Base-by-base conservation (phyloP, 2,888 invertebrate genomes). In the Nymphalis urticae region DNA sequence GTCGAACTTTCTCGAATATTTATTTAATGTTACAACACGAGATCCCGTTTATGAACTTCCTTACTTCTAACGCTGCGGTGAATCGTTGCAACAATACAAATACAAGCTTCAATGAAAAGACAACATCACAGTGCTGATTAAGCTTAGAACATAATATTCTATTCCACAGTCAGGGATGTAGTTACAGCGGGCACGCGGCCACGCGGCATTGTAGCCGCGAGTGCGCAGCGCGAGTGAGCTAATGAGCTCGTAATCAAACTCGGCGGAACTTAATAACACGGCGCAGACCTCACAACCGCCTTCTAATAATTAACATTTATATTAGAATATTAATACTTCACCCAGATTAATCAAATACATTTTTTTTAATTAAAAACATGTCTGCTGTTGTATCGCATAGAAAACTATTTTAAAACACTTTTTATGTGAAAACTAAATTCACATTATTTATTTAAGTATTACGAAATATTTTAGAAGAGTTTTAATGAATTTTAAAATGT, bases 171-270 rank as follows among this genome's bases (percentile, higher is more conserved):
- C 10, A 51, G 7, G 51, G n/a, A 48, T 48, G 48, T 17, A 48
- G n/a, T 51, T 51, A 19, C 21, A 3, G 21, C 21, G n/a, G 9
- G 19, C 48, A 48, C 6, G 27, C 27, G 27, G 27, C 6, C 48
- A n/a, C 19, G 51, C 19, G 50, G n/a, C 51, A 51, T 51, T 51
- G 51, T 51, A 51, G 51, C 21, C 51, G 19, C 51, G 51, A 51
- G 51, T 21, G 51, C 9, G 51, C 51, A 13, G 42, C 2, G 10
- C 7, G 19, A 42, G 42, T 13, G 21, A 19, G 19, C 51, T 51
- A 51, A 51, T 51, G 51, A 51, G 21, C 51, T 51, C 51, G 19
- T 51, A 51, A 51, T 19, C 51, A 19, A 51, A 10, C 19, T 8
- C 19, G 50, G n/a, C 3, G 19, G 9, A 51, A 51, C 19, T 51